Evolutionary conservation across 2,888 invertebrate genomes (phyloP).

Genomic region (Trilocha varians): DNA sequence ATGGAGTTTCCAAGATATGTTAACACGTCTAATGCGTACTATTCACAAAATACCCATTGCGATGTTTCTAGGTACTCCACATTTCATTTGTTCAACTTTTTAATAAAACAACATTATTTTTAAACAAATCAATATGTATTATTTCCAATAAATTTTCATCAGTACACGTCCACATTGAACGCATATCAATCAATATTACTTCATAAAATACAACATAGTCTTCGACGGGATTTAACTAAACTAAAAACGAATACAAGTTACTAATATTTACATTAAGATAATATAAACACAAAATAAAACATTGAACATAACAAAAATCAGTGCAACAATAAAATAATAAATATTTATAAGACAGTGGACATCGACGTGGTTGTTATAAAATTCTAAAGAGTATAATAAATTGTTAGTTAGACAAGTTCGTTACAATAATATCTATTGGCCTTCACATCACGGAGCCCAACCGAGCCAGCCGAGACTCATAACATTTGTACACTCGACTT

Average conservation of each 20-base stretch:
- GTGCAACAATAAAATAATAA: conserved; percentile 73
- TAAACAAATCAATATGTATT: conserved; percentile 70
- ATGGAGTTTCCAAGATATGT: too few relatives aligned
- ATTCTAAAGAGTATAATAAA: conserved; percentile 55
- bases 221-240: conserved; percentile 61
- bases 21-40: too few relatives aligned
- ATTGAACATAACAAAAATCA: conserved; percentile 69
- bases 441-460: conserved; percentile 70
- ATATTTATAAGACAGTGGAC: conserved; percentile 61
- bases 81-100: background rate
- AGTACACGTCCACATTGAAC: conserved; percentile 71
- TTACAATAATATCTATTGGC: conserved; percentile 71
- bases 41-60: background rate
- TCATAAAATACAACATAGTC: conserved; percentile 63
- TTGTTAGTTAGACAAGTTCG: conserved; percentile 64
- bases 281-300: conserved; percentile 66
- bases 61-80: background rate
- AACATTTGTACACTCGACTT: conserved; percentile 1
- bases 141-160: conserved; percentile 72
- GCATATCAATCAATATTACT: conserved; percentile 49
- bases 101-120: conserved; percentile 15
- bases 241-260: conserved; percentile 54
- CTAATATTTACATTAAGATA: conserved; percentile 65
- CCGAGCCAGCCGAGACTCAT: conserved; percentile 22
- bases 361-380: conserved; percentile 67